These are phyloP conservation scores for Drosophila meridionalis DNA, from an alignment of 2,888 invertebrate species.

Conservation along the genomic window DNA sequence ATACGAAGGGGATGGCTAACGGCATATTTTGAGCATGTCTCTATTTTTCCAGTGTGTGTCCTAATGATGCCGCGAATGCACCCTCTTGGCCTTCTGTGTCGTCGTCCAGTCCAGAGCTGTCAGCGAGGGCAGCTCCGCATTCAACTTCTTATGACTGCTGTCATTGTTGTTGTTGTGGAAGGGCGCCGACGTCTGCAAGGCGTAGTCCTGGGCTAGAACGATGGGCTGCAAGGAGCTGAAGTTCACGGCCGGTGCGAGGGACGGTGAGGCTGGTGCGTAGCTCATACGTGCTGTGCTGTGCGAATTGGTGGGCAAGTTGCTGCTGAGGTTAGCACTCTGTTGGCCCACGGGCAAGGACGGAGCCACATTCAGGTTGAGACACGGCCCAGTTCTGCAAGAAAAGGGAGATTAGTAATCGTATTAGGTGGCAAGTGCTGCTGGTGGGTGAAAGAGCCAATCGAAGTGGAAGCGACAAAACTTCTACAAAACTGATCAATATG, in stretches of 20 bases:
- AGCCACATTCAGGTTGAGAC: slow-evolving; percentile 48
- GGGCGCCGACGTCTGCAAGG: slow-evolving; percentile 66
- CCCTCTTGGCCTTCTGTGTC: slow-evolving; percentile 64
- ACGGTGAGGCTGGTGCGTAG: slow-evolving; percentile 53
- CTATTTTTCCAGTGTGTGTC: neutral
- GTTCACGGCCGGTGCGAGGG: slow-evolving; percentile 55
- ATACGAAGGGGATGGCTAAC: slow-evolving; percentile 10
- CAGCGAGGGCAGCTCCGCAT: slow-evolving; percentile 56
- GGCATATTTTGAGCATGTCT: slow-evolving; percentile 41
- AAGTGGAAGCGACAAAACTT: slow-evolving; percentile 18
- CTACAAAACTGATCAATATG: slow-evolving; percentile 11
- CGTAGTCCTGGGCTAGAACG: slow-evolving; percentile 61
- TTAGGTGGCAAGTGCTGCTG: neutral
- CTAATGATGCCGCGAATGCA: slow-evolving; percentile 70
- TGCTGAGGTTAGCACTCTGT: slow-evolving; percentile 26
- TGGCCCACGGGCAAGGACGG: slow-evolving; percentile 40
- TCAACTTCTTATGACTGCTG: slow-evolving; percentile 39
- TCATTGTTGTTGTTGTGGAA: slow-evolving; percentile 36
- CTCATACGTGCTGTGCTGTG: slow-evolving; percentile 51
- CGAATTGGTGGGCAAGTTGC: slow-evolving; percentile 58
- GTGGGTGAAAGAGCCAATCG: slow-evolving; percentile 41
- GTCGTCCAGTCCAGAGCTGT: slow-evolving; percentile 68
- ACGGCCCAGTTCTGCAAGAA: slow-evolving; percentile 56
- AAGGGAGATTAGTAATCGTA: slow-evolving; percentile 13
- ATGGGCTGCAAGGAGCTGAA: slow-evolving; percentile 67